Evolutionary conservation across 2,113 vertebrate species (phyloP), one percentile per base, ranked within the genome.

Genomic region (Lamprotornis superbus): DNA sequence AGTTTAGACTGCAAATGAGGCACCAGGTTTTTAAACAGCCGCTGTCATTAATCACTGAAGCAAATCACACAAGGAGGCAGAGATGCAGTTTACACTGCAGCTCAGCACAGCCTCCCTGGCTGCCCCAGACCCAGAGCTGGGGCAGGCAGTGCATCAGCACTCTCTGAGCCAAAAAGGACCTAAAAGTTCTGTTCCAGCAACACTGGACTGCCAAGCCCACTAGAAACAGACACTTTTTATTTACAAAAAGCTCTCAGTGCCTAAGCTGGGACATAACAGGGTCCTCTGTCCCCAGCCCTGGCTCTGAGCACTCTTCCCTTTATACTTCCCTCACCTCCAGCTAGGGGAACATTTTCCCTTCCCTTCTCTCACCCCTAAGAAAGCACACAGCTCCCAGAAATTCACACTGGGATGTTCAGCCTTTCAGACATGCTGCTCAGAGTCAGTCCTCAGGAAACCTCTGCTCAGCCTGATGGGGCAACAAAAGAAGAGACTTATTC

Each of bases 1-100:
- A 93, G 94, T 94, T 95, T 92, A 97, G 94, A 95, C 94, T 97
- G 87, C 79, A 94, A 93, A 88, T 61, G 85, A 95, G 90, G 79
- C 94, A 93, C 53, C 85, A 83, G 79, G 75, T 93, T 94, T 97
- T 92, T 77, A 80, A 94, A 88, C 67, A 95, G 79, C 50, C 50
- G 0, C 46, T 63, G 7, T 44, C 90, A 95, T 97, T 92, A 97
- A 97, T 94, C 95, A 95, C 82, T 27, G 14, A 35, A 90, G 50
- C 53, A 94, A 93, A 56, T 87, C 89, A 49, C 88, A 69, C 10
- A 37, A 53, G 46, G 63, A 90, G 37, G 83, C 71, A 88, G 71
- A 57, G 75, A 47, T 73, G 15, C 67, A 71, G 67, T 1, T 39
- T 49, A 57, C 44, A 52, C 13, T 28, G 9, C 44, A 82, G 81